Conservation (phyloP, 1,140 invertebrate species). For the Drosophila jambulina region DNA sequence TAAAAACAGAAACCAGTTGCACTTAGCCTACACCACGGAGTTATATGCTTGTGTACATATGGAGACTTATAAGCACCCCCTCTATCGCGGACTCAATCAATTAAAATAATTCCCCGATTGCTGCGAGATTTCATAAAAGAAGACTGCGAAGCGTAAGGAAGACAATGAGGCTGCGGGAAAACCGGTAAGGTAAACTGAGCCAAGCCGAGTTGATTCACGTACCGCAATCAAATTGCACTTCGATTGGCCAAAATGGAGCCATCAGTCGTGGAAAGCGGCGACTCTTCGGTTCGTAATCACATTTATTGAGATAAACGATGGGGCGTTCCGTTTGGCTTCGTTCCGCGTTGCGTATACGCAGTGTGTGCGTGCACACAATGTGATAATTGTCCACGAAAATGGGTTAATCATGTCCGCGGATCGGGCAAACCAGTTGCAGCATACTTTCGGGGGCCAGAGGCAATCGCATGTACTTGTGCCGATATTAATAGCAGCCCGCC, state of each 20-base stretch:
- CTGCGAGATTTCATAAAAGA: conserved; percentile 53
- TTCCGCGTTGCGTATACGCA: conserved; percentile 53
- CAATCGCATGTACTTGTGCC: conserved; percentile 6
- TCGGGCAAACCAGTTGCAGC: conserved; percentile 7
- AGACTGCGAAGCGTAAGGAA: conserved; percentile 38
- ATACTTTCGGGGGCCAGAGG: conserved; percentile 27
- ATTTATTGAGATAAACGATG: conserved; percentile 64
- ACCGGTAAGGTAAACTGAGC: conserved; percentile 35
- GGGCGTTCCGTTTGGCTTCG: conserved; percentile 41
- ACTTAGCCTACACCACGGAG: conserved; percentile 10
- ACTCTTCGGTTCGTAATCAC: conserved; percentile 47
- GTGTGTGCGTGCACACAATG: conserved; percentile 43
- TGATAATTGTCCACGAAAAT: conserved; percentile 54
- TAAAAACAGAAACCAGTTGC: conserved; percentile 63
- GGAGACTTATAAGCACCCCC: conserved; percentile 11
- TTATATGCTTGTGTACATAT: not conserved
- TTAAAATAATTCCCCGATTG: conserved; percentile 83
- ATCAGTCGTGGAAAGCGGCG: conserved; percentile 64
- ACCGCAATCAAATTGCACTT: conserved; percentile 68
- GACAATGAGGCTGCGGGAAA: conserved; percentile 58
- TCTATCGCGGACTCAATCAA: conserved; percentile 59
- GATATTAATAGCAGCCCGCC: conserved; percentile 9
- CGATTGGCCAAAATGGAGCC: conserved; percentile 75
- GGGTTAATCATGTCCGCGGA: conserved; percentile 43
- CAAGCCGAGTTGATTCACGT: conserved; percentile 57